Conservation (phyloP, 2,888 invertebrate species). For the Scrobipalpa costella region DNA sequence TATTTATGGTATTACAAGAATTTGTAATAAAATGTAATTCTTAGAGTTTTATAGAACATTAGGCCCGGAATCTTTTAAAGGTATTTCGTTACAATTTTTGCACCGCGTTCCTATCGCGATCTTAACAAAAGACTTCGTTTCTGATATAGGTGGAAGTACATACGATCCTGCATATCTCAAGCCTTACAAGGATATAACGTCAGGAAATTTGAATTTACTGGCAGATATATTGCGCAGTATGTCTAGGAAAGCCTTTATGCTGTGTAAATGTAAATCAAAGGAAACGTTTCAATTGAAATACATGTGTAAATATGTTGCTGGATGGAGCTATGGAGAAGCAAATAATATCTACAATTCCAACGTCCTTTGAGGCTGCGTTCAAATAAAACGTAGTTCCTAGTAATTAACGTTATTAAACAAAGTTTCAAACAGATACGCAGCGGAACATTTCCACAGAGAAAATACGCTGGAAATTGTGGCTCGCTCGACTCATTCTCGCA, state of each 20-base stretch:
- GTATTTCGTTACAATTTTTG: neutral
- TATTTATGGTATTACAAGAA: too few relatives aligned
- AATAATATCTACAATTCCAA: neutral
- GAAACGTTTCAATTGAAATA: constrained; percentile 7
- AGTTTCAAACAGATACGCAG: neutral
- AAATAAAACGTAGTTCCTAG: neutral
- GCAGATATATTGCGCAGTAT: constrained; percentile 18
- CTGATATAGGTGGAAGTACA: neutral
- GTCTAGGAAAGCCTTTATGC: neutral
- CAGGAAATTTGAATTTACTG: constrained; percentile 16
- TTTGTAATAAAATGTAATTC: too few relatives aligned
- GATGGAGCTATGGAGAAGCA: neutral
- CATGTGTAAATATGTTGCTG: constrained; percentile 4
- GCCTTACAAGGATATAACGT: neutral
- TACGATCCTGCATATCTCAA: constrained; percentile 14
- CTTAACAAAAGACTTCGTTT: constrained; percentile 16
- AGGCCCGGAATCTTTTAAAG: too few relatives aligned
- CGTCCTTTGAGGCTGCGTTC: neutral
- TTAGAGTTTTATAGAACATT: too few relatives aligned
- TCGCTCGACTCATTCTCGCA: constrained; percentile 7
- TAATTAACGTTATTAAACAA: constrained; percentile 11
- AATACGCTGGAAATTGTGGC: constrained; percentile 2
- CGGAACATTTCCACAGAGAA: neutral
- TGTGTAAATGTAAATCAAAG: constrained; percentile 16
- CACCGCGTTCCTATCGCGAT: neutral